Evolutionary conservation across 1,140 invertebrate species (phyloP).

Genomic region (Globodera ellingtonae): DNA sequence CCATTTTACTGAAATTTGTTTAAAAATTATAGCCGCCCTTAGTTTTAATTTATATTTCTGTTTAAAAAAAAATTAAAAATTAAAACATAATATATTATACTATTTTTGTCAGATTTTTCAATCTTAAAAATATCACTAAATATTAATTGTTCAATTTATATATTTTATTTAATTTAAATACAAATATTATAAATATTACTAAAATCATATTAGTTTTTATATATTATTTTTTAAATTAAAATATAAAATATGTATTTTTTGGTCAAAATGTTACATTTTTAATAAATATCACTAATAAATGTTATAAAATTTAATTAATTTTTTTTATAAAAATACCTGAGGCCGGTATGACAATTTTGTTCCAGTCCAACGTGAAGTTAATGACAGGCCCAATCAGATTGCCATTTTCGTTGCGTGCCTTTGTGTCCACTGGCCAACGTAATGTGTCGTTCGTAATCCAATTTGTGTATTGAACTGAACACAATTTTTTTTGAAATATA

Average conservation of each 20-base stretch:
- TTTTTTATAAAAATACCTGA: background rate
- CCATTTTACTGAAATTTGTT: constrained; percentile 14
- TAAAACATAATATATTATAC: too few relatives aligned
- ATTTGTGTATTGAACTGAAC: constrained; percentile 15
- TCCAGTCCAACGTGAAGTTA: constrained; percentile 27
- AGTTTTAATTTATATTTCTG: background rate
- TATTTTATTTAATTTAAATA: too few relatives aligned
- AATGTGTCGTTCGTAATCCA: constrained; percentile 25
- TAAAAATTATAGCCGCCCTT: background rate
- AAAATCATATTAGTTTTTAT: too few relatives aligned
- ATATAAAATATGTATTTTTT: constrained; percentile 4
- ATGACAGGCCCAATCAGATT: constrained; percentile 15
- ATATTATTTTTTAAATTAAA: too few relatives aligned
- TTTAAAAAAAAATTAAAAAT: too few relatives aligned
- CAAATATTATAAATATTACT: too few relatives aligned
- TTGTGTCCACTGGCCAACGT: constrained; percentile 16
- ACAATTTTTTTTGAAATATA: background rate
- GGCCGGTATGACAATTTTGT: constrained; percentile 23
- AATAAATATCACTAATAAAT: background rate
- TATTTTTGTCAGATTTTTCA: too few relatives aligned
- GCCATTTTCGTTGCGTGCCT: constrained; percentile 5
- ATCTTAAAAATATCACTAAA: too few relatives aligned
- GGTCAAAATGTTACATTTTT: background rate
- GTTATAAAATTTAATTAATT: background rate
- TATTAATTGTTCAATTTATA: too few relatives aligned